Base-by-base conservation (phyloP, 2,113 vertebrate species). In the Antigone vipio region DNA sequence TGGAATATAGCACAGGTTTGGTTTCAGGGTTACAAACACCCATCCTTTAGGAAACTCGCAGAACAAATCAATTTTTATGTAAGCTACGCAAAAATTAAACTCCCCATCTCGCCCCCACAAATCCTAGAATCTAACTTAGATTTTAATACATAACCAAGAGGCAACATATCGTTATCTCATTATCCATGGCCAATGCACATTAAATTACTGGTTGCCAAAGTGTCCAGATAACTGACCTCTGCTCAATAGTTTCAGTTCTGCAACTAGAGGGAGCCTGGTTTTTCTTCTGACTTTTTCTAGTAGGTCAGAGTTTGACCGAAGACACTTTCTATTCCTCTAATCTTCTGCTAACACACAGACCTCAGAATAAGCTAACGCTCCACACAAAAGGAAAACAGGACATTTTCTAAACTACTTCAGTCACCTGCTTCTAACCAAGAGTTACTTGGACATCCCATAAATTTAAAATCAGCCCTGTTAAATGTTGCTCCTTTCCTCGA, bases 271-370 rank as follows among this genome's bases (percentile, higher is more conserved):
- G 67, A 83, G 63, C 50, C 55, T 55, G 62, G 30, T 21, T 92
- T 89, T 82, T 29, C 35, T 85, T 85, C 77, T 71, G 77, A 85
- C 62, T 90, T 90, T 73, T 95, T 45, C 80, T 93, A 93, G 55
- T 42, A 73, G 90, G 82, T 69, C 92, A 95, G 59, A 90, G 85
- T 77, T 83, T 79, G 77, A 95, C 74, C 4, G 0, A 64, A 79
- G 53, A 79, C 35, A 88, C 59, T 93, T 96, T 94, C 95, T 85
- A 90, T 95, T 97, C 92, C 93, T 83, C 93, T 79, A 56, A 85
- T 40, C 38, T 67, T 21, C 68, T 64, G 66, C 71, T 62, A 87
- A 68, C 66, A 40, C 29, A 44, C 78, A 55, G 5, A 21, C 35
- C 81, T 83, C 87, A 30, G 35, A 38, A 78, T 2, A 42, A 60